Conservation (phyloP, 2,797 vertebrate genomes). For the Sebastes aleutianus region DNA sequence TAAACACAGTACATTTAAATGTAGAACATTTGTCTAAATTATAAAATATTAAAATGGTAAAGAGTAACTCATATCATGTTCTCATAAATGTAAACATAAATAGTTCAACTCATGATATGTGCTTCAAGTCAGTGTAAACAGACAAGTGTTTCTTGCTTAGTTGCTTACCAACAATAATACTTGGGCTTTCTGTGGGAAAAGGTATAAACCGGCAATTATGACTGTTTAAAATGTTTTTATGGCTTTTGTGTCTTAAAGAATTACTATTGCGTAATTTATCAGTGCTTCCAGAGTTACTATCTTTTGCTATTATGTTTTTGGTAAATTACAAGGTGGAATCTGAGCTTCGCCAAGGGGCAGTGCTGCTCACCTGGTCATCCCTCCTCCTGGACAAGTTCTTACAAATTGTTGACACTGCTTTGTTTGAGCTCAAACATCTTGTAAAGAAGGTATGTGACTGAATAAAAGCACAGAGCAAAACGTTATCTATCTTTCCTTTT, state of each 20-base stretch:
- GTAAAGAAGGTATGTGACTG: conserved; percentile 80
- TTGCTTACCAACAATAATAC: neutral
- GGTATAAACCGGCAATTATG: neutral
- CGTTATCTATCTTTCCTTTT: neutral
- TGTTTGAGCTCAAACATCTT: conserved; percentile 78
- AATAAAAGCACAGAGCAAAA: neutral
- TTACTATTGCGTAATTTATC: neutral
- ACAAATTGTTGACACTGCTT: conserved; percentile 78
- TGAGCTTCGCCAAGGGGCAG: conserved; percentile 82
- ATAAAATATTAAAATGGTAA: neutral
- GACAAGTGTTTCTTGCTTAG: neutral
- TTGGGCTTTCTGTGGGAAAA: neutral
- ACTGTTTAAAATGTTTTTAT: neutral
- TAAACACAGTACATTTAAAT: neutral
- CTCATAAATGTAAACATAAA: neutral
- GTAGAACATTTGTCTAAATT: neutral
- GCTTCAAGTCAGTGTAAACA: neutral
- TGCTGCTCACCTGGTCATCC: conserved; percentile 86
- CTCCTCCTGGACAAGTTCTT: conserved; percentile 83
- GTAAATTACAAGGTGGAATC: conserved; percentile 74
- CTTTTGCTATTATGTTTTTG: neutral
- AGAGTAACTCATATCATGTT: neutral
- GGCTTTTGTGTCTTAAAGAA: neutral
- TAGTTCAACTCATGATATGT: neutral
- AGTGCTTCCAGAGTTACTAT: neutral